Evolutionary conservation across 2,113 vertebrate species (phyloP).

Genomic region (Heterocephalus glaber): DNA sequence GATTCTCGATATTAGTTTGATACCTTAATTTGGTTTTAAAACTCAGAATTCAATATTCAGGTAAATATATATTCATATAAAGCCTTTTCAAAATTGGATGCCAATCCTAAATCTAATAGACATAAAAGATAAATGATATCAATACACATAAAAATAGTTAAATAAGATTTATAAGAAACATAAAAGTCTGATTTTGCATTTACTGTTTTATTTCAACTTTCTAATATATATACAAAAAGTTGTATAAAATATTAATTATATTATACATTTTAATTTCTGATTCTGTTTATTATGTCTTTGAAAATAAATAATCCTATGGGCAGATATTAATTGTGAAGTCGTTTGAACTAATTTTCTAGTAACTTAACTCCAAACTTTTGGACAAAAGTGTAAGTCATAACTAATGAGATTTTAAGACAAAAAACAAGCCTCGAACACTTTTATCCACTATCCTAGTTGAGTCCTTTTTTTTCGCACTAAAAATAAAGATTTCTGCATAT

Average conservation of each 20-base stretch:
- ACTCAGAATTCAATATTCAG: neutral
- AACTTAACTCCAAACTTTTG: conserved; percentile 3
- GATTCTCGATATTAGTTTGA: neutral
- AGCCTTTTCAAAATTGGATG: neutral
- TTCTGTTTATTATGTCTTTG: neutral
- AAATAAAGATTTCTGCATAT: neutral
- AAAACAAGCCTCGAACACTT: neutral
- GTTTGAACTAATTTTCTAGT: conserved; percentile 3
- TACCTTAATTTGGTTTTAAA: neutral
- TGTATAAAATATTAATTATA: neutral
- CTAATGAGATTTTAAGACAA: neutral
- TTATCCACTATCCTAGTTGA: neutral
- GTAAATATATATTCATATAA: neutral
- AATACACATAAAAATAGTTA: neutral
- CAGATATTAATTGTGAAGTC: neutral
- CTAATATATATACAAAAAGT: neutral
- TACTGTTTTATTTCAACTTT: neutral
- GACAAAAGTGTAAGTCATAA: neutral
- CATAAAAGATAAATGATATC: neutral
- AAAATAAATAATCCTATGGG: neutral
- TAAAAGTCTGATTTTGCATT: neutral
- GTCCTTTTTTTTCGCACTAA: neutral
- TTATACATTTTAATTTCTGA: neutral
- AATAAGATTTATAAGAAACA: neutral
- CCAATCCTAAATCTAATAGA: neutral